Evolutionary conservation across 1,140 invertebrate genomes (phyloP), one percentile per base, ranked within the genome.

Genomic region (Brachionus angularis): DNA sequence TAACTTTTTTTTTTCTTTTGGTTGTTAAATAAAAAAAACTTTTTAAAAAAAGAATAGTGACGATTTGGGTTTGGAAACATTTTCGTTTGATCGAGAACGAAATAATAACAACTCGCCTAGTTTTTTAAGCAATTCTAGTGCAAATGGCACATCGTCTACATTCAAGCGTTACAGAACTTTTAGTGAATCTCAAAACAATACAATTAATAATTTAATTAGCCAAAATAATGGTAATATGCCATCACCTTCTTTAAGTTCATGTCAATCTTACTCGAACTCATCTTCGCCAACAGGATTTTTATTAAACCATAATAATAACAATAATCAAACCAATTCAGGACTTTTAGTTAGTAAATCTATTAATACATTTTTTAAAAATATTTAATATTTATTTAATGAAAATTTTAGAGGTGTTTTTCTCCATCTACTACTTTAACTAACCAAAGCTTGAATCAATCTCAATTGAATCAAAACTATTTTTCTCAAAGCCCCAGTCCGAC

Each of bases 401-500:
- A 47, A 16, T 67, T 31, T 25, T 34, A 46, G 42, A 5, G 62
- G 47, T 67, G 62, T 23, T 47, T 47, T 50, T 67, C 62, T 12
- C 62, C 62, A 4, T 67, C 62, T 7, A 47, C 47, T 14, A 67
- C 42, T 44, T 34, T 67, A 27, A 67, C 44, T n/a, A 52, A 52
- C 16, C 23, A 27, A 16, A 42, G 39, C 39, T 16, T 42, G 49
- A 52, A n/a, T 31, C 23, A 52, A 10, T 7, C 39, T 42, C 39
- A 42, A 7, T 14, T 42, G 39, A 58, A 36, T 58, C 53, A 58
- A 39, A 67, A 67, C 21, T 67, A 67, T 36, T 67, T 67, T 67
- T 67, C 42, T 47, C 62, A 67, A 46, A 67, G 62, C 36, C 62
- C 62, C 18, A 67, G 62, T 47, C 62, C 62, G n/a, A 67, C 62